Conservation (phyloP, 2,888 invertebrate genomes). For the Salpingus planirostris region DNA sequence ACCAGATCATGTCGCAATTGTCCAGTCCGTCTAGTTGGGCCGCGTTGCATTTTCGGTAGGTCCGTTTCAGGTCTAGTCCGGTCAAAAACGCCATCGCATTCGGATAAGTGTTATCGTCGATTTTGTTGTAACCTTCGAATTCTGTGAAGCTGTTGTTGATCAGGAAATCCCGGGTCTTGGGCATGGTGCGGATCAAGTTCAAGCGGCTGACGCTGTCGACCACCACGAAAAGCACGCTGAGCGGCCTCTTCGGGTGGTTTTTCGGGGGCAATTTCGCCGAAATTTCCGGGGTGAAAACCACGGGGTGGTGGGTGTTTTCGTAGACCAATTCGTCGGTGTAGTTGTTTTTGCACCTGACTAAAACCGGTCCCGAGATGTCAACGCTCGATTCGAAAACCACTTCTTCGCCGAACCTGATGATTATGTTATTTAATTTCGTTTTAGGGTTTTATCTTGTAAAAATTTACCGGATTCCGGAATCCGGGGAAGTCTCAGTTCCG, state of each 20-base stretch:
- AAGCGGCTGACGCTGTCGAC: conserved; percentile 78
- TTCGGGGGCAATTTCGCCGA: too few species aligned
- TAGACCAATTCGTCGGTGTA: background rate
- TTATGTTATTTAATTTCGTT: too few species aligned
- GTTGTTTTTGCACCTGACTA: too few species aligned
- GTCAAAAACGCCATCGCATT: conserved; percentile 77
- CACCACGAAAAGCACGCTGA: conserved; percentile 66
- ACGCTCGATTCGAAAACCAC: too few species aligned
- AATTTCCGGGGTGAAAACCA: background rate
- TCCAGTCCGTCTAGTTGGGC: conserved; percentile 51
- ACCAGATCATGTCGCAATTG: conserved; percentile 69
- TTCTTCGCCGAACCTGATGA: too few species aligned
- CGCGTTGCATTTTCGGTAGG: conserved; percentile 46
- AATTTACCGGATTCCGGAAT: too few species aligned
- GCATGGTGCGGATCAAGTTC: conserved; percentile 70
- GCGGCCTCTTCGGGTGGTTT: too few species aligned
- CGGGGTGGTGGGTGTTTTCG: background rate
- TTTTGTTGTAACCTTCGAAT: conserved; percentile 46
- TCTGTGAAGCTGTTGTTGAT: conserved; percentile 42
- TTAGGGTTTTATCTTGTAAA: too few species aligned
- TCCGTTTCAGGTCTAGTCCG: conserved; percentile 31
- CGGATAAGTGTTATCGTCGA: conserved; percentile 83
- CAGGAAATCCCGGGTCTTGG: conserved; percentile 56
- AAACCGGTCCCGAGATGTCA: too few species aligned
- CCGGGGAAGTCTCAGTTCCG: too few species aligned